phyloP scores from a whole-genome alignment of 2,113 vertebrate species.

The Acanthisitta chloris region DNA sequence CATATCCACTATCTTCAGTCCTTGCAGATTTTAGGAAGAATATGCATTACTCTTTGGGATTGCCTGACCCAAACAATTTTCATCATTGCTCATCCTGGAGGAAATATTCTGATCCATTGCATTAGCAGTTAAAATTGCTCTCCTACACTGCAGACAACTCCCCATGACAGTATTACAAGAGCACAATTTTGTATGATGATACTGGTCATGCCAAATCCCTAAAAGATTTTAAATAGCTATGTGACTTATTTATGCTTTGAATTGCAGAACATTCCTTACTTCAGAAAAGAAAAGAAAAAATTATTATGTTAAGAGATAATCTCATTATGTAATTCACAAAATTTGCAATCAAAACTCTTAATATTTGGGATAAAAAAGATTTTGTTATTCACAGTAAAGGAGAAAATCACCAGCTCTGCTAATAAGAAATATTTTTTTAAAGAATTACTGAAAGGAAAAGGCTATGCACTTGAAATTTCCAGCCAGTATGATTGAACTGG shows the following conservation, averaged over 20 bases:
- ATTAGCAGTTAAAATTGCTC: neutral
- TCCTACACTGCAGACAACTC: neutral
- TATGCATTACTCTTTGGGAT: accelerated
- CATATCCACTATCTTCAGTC: neutral
- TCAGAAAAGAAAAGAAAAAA: neutral
- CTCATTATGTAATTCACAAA: neutral
- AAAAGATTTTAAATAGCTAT: neutral
- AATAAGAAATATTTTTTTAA: neutral
- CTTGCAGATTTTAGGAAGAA: neutral
- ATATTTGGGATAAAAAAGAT: neutral
- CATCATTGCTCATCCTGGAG: neutral
- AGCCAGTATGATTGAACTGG: neutral
- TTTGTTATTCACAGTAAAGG: neutral
- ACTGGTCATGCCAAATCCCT: neutral
- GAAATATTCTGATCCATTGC: neutral
- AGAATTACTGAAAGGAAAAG: neutral
- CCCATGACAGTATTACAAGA: neutral
- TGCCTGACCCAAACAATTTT: neutral
- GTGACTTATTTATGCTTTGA: neutral
- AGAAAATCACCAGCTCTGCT: neutral
- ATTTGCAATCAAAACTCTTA: neutral
- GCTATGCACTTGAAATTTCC: neutral
- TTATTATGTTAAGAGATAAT: neutral
- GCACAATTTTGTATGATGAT: neutral
- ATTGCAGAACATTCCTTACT: neutral